Base-by-base conservation (phyloP, 2,797 vertebrate species). In the Sebastes umbrosus region DNA sequence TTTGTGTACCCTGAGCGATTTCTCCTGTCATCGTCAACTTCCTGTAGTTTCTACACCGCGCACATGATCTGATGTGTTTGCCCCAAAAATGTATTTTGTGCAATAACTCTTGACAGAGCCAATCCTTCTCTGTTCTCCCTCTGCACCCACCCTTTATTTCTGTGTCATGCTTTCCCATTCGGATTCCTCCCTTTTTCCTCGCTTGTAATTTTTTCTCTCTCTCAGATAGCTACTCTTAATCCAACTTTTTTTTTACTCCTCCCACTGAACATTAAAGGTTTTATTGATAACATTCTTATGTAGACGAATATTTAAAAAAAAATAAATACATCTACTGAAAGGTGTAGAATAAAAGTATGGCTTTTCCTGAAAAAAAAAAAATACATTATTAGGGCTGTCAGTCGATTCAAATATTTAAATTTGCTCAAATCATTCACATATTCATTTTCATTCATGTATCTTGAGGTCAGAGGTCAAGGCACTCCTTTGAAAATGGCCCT, bases 1-100 rank as follows among this genome's bases (percentile, higher is more conserved):
- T 84, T 79, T 68, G 80, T 11, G 59, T 76, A 79, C 68, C 74
- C 52, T 16, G n/a, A 62, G 50, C 76, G 57, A 7, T 64, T 67
- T 70, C 43, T 57, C 57, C 73, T 77, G 82, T 80, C 87, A 80
- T 62, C 8, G 8, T 29, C 72, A 79, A 79, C 87, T 69, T 77
- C 52, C 58, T 82, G 73, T 29, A 57, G 54, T 69, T 79, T 74
- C 58, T 54, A 18, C 16, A 1, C 1, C 24, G 24, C 22, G 22
- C 22, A 24, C 22, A 24, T 24, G 39, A 87, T 78, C 22, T 18
- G 62, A 24, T 24, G 73, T 70, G 18, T 8, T 84, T 82, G 34
- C n/a, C 59, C 64, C 10, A 43, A 69, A 79, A 16, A 81, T 70
- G 31, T 43, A 59, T 78, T 84, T 82, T 68, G 34, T 79, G 43